Conservation (phyloP, 2,888 invertebrate genomes). For the Scaeva pyrastri region DNA sequence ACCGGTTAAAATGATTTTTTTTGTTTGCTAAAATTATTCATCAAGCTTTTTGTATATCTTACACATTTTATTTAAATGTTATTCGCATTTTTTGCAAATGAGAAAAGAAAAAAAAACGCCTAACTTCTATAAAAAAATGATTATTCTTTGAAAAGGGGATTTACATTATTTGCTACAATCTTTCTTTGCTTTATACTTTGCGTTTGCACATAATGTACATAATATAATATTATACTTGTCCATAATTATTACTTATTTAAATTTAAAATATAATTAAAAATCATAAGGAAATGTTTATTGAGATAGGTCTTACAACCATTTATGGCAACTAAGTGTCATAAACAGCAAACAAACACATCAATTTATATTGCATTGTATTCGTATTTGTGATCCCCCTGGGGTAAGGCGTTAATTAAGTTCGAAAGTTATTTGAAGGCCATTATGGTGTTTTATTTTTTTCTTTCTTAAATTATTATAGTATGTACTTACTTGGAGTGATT, state of each 20-base stretch:
- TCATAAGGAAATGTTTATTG: constrained; percentile 21
- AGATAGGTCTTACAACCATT: constrained; percentile 27
- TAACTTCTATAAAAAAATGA: too few species aligned
- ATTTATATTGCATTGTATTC: not conserved
- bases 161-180: not conserved
- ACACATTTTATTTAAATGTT: too few species aligned
- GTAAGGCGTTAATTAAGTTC: constrained; percentile 7
- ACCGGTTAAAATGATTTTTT: too few species aligned
- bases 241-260: constrained; percentile 1
- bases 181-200: not conserved
- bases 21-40: too few species aligned
- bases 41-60: too few species aligned
- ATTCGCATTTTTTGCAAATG: too few species aligned
- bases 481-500: not conserved
- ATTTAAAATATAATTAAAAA: not conserved
- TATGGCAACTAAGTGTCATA: constrained; percentile 4
- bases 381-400: constrained; percentile 6
- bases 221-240: too few species aligned
- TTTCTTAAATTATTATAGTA: too few species aligned
- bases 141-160: too few species aligned
- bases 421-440: not conserved
- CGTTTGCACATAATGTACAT: not conserved
- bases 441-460: not conserved
- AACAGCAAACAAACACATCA: not conserved
- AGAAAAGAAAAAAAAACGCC: too few species aligned